Evolutionary conservation across 1,140 invertebrate genomes (phyloP), one percentile per base, ranked within the genome.

Genomic region (Conus betulinus): DNA sequence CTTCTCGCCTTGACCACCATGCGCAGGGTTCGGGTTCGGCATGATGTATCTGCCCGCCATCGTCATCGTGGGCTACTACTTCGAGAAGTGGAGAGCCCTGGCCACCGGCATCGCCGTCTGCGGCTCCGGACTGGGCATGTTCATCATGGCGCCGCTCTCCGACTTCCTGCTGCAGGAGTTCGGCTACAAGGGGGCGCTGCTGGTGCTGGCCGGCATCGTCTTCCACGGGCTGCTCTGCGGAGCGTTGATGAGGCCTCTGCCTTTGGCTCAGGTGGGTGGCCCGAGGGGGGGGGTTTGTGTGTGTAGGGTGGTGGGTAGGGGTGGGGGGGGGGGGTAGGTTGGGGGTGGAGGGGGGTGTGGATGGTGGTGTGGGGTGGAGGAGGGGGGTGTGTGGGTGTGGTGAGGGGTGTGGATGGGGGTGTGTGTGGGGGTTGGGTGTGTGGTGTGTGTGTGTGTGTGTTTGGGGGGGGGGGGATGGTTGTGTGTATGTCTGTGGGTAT

Each of bases 21-120:
- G 94, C 95, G 8, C 93, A 97, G 98, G 98, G n/a, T 95, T 98
- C 25, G 98, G 98, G 23, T 99, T 99, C 94, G 99, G 99, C 85
- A 97, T 99, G 95, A 99, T 99, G 93, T 99, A 99, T 95, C 96
- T 99, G 25, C 99, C 99, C 0, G 98, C 99, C 0, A 99, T 99
- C 76, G 99, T 99, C 15, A 98, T 98, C 82, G 99, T 99, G 98
- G 98, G 99, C 55, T 99, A 99, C 95, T 99, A 99, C 96, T 99
- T 99, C 95, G 99, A 99, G 95, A 98, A 98, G 15, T 98, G 98
- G 93, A 96, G 99, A 90, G 99, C 99, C 3, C 94, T 99, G 87
- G 99, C 99, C n/a, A 99, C 99, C 0, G 99, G 99, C 15, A 99
- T 99, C 67, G 98, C 99, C 0, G 99, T 99, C 6, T 99, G 98